Conservation (phyloP, 2,888 invertebrate species). For the Lamellibrachia satsuma region DNA sequence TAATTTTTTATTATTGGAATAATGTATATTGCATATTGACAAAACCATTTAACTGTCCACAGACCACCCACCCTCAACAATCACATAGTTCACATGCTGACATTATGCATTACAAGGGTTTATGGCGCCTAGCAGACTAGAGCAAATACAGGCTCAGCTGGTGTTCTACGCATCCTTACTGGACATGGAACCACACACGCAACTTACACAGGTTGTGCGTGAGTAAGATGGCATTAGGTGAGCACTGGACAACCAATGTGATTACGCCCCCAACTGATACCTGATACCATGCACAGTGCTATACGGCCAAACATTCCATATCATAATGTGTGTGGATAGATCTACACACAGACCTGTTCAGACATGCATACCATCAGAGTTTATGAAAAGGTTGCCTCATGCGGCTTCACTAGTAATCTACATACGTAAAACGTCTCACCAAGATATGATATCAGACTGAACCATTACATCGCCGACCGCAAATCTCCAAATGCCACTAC, state of each 20-base stretch:
- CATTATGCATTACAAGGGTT: neutral
- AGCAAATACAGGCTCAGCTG: neutral
- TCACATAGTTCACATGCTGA: neutral
- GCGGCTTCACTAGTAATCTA: neutral
- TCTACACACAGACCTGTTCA: neutral
- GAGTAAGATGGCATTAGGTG: neutral
- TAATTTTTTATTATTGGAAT: too few species aligned
- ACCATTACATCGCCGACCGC: neutral
- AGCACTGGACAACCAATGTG: neutral
- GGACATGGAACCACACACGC: neutral
- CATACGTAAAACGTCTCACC: neutral
- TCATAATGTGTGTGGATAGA: neutral
- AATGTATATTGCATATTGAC: too few species aligned
- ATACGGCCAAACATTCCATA: neutral
- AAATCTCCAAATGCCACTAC: neutral
- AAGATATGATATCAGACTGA: neutral
- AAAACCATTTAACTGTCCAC: neutral
- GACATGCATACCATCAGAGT: neutral
- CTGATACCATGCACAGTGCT: neutral
- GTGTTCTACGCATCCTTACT: neutral
- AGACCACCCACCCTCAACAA: neutral
- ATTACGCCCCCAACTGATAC: neutral
- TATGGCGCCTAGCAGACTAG: neutral
- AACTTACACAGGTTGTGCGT: neutral
- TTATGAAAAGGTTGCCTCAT: constrained; percentile 11